Base-by-base conservation (phyloP, 2,888 invertebrate genomes). In the Ischnura elegans region DNA sequence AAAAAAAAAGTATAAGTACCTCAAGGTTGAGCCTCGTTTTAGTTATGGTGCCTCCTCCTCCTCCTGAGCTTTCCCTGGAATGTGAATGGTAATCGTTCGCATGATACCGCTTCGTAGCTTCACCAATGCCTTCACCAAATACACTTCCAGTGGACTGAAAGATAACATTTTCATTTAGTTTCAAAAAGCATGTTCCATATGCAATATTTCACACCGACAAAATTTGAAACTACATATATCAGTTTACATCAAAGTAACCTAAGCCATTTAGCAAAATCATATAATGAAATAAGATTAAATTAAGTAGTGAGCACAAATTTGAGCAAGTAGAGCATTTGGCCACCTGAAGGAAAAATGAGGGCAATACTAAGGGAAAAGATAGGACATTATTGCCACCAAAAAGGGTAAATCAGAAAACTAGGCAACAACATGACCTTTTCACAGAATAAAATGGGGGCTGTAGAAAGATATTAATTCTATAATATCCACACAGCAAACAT, bases 81-180 rank as follows among this genome's bases (percentile, higher is more conserved):
- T 90, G 90, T 25, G 90, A 42, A 90, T 90, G 61, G 43, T 90
- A 55, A 61, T 55, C 43, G n/a, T 90, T 90, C 29, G 55, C 43
- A 43, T 90, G 90, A 45, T 43, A 61, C 0, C 90, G 90, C n/a
- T 90, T 90, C n/a, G 90, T 25, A 25, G 61, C 61, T 25, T 90
- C 90, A 45, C 55, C 90, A 43, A 90, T 90, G 42, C 90, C 61
- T 61, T 90, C 90, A 42, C 90, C 90, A 90, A 90, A 90, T 13
- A 90, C 90, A 90, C 90, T 61, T n/a, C 90, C 90, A 66, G 90
- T 61, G 25, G 90, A 66, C 90, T 90, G 61, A 61, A 66, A 90
- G n/a, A 16, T 8, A 66, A n/a, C n/a, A 47, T 47, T 6, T 6
- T 47, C 6, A 47, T 6, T 61, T 25, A 21, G n/a, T 25, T 61